Evolutionary conservation across 2,888 invertebrate species (phyloP).

Genomic region (Phortica okadai): DNA sequence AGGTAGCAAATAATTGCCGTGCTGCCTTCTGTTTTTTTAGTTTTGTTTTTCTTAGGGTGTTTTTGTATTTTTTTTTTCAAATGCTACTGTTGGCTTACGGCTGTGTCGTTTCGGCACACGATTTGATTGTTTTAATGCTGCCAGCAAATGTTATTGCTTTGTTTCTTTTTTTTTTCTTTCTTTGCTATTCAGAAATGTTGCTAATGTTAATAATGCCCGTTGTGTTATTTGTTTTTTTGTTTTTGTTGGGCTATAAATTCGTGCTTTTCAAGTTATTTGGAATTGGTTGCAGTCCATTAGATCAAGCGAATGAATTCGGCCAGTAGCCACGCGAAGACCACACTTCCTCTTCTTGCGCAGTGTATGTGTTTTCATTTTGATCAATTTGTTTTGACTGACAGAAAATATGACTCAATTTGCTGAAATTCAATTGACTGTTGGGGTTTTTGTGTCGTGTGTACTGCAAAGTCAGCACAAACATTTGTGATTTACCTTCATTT

Average conservation of each 20-base stretch:
- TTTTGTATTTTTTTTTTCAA: slow-evolving; percentile 49
- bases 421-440: slow-evolving; percentile 15
- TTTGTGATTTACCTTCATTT: slow-evolving; percentile 16
- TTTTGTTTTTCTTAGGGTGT: slow-evolving; percentile 31
- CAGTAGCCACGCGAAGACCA: slow-evolving; percentile 27
- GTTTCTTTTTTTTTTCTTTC: slow-evolving; percentile 12
- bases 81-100: slow-evolving; percentile 32
- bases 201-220: slow-evolving; percentile 20
- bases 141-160: slow-evolving; percentile 31
- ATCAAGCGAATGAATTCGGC: background rate
- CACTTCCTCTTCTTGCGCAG: slow-evolving; percentile 11
- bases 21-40: slow-evolving; percentile 21
- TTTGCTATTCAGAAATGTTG: background rate
- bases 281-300: slow-evolving; percentile 20
- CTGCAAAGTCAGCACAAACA: slow-evolving; percentile 4
- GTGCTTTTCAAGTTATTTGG: slow-evolving; percentile 26
- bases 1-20: slow-evolving; percentile 32
- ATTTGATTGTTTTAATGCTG: slow-evolving; percentile 34
- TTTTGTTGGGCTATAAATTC: slow-evolving; percentile 10
- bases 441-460: slow-evolving; percentile 38
- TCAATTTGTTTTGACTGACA: slow-evolving; percentile 1
- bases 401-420: slow-evolving; percentile 28
- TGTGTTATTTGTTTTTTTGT: slow-evolving; percentile 10
- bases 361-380: background rate
- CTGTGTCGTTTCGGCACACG: slow-evolving; percentile 32